Percentiles rank a stretch among this genome's conserved stretches.
Conservation (phyloP, 1,140 invertebrate genomes). For the Tribolium castaneum region DNA sequence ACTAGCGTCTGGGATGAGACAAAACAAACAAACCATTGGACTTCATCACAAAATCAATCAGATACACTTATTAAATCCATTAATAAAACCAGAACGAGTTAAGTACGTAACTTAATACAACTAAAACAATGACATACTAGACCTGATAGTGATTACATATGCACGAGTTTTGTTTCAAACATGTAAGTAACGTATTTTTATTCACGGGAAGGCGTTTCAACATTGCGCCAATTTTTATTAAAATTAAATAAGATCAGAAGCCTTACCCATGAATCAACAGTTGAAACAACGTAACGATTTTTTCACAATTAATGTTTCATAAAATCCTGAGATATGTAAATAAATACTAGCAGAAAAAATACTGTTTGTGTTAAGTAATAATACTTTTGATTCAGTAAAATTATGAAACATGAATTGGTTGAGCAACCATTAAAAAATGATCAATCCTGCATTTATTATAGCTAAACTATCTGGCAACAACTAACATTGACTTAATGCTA, state of each 20-base stretch:
- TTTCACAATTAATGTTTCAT: background rate
- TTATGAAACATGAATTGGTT: conserved; percentile 9
- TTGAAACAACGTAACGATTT: no score
- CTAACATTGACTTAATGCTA: conserved; percentile 42
- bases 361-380: background rate
- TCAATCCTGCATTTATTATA: conserved; percentile 28
- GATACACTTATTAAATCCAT: no score
- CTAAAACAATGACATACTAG: no score
- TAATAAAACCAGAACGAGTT: no score
- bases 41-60: background rate
- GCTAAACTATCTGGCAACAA: conserved; percentile 39
- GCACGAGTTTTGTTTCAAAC: no score
- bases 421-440: conserved; percentile 14
- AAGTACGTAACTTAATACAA: no score
- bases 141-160: no score
- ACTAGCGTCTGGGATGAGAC: background rate
- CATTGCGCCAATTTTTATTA: no score
- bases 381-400: background rate
- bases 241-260: no score
- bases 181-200: no score
- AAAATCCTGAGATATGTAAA: background rate
- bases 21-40: background rate
- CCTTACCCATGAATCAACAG: no score
- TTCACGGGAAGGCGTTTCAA: no score
- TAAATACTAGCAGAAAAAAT: background rate